Percentiles rank a stretch among this genome's conserved stretches.
These are phyloP conservation scores for Mactromeris polynyma DNA, from an alignment of 2,888 invertebrate genomes.

Conservation along the genomic window DNA sequence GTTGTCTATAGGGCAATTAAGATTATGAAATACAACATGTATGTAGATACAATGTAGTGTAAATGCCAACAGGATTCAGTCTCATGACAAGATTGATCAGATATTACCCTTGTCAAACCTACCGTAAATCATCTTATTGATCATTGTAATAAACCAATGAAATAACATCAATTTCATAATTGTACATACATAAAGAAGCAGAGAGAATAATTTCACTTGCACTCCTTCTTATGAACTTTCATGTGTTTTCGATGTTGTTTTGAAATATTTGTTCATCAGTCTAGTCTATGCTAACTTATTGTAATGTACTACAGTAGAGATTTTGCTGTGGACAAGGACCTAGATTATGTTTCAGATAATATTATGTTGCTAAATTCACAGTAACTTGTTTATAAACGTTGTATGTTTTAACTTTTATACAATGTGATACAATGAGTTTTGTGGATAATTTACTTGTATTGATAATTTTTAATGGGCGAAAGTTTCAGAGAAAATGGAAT, in stretches of 20 bases:
- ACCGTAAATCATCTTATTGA: no score
- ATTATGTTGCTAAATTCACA: background rate
- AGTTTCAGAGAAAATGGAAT: constrained; percentile 62
- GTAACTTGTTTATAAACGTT: background rate
- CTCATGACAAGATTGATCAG: no score
- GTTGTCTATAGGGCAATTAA: no score
- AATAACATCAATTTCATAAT: no score
- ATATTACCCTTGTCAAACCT: no score
- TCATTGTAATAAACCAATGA: no score
- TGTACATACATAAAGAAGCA: no score
- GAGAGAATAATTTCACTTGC: no score
- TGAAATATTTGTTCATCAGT: background rate
- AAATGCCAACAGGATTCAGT: no score
- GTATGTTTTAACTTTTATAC: background rate
- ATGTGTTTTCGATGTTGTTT: background rate
- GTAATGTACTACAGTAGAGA: background rate
- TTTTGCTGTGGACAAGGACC: background rate
- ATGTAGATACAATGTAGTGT: no score
- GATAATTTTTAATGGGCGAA: background rate
- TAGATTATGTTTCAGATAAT: background rate
- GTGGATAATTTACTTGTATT: background rate
- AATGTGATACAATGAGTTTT: background rate
- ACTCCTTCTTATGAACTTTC: background rate
- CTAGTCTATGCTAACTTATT: background rate
- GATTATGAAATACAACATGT: no score